Evolutionary conservation across 2,888 invertebrate species (phyloP).

Genomic region (Geotrupes spiniger): DNA sequence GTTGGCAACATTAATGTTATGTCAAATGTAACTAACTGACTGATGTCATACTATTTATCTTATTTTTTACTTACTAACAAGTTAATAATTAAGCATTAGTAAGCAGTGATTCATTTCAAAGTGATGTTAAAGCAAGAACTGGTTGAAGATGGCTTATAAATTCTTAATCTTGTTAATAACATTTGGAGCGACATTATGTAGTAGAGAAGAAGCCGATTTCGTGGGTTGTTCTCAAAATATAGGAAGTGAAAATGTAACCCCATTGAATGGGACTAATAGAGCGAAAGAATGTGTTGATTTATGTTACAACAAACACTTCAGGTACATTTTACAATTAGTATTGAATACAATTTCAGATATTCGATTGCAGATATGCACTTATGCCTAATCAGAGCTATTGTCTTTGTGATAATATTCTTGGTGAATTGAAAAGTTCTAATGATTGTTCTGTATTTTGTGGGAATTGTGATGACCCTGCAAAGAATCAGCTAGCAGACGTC

Average conservation of each 20-base stretch:
- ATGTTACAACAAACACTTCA: conserved; percentile 35
- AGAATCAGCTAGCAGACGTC: conserved; percentile 33
- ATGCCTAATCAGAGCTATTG: conserved; percentile 34
- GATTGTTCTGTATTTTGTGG: conserved; percentile 30
- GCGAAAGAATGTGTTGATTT: conserved; percentile 32
- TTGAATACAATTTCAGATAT: conserved; percentile 5
- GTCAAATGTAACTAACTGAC: too few relatives aligned
- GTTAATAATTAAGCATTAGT: too few relatives aligned
- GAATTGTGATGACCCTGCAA: conserved; percentile 31
- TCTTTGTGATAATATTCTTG: conserved; percentile 40
- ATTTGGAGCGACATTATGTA: conserved; percentile 10
- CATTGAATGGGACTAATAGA: conserved; percentile 24
- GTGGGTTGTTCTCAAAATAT: conserved; percentile 37
- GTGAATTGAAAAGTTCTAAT: conserved; percentile 35
- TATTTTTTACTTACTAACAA: too few relatives aligned
- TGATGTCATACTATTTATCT: too few relatives aligned
- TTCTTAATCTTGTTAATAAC: conserved; percentile 5
- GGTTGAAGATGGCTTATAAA: too few relatives aligned
- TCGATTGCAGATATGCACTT: conserved; percentile 36
- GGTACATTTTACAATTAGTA: conserved; percentile 27
- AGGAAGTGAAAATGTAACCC: conserved; percentile 23
- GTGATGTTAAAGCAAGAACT: too few relatives aligned
- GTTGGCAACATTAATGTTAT: too few relatives aligned
- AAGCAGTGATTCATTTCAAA: too few relatives aligned
- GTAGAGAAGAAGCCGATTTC: conserved; percentile 19